Conservation (phyloP, 1,140 invertebrate species). For the Cyrtorhinus lividipennis region DNA sequence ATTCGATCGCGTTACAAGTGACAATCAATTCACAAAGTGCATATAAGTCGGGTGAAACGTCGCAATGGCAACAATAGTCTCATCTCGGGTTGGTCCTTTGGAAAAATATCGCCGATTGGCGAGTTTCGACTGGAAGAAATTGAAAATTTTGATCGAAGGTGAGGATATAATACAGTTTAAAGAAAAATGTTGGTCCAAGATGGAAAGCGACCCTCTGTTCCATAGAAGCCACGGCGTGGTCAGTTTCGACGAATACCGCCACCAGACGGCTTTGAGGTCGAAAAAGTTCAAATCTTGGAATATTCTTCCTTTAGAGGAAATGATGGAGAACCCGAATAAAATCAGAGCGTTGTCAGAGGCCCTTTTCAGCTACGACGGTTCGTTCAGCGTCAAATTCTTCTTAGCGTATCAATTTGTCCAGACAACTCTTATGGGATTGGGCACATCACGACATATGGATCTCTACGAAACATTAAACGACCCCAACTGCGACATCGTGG, state of each 20-base stretch:
- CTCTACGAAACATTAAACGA: conserved; percentile 33
- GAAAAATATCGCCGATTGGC: conserved; percentile 56
- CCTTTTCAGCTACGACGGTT: conserved; percentile 45
- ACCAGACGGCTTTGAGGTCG: conserved; percentile 42
- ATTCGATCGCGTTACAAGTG: no score
- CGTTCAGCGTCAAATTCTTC: conserved; percentile 51
- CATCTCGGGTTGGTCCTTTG: conserved; percentile 36
- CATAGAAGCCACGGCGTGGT: conserved; percentile 32
- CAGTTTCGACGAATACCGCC: conserved; percentile 56
- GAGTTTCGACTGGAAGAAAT: conserved; percentile 67
- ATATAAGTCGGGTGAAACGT: no score
- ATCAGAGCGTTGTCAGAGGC: conserved; percentile 48
- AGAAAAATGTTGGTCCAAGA: conserved; percentile 54
- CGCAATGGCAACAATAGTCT: no score
- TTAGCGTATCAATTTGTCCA: conserved; percentile 52
- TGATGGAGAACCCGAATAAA: conserved; percentile 25
- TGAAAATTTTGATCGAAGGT: conserved; percentile 57
- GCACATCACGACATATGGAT: conserved; percentile 58
- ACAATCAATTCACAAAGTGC: no score
- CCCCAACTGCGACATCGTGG: conserved; percentile 26
- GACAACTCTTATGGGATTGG: conserved; percentile 50
- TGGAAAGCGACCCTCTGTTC: conserved; percentile 73
- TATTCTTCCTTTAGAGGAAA: conserved; percentile 30
- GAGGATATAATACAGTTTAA: conserved; percentile 37
- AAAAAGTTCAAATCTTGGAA: conserved; percentile 24